phyloP scores from a whole-genome alignment of 2,888 invertebrate species.

The Drosophila nigricruria region DNA sequence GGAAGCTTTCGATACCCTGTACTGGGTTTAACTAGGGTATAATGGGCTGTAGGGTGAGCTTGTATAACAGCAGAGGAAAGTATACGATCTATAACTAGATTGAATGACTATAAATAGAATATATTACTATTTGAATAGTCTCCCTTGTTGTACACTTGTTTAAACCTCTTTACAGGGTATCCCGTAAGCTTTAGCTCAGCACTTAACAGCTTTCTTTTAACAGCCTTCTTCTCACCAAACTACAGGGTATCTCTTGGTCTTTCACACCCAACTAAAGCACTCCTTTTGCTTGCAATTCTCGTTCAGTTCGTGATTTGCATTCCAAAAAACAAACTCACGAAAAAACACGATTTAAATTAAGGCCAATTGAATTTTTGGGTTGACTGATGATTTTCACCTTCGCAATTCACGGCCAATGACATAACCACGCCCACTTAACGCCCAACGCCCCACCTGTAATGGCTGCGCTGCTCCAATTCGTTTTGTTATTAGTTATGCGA shows the following conservation, averaged over 20 bases:
- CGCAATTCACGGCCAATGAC: conserved; percentile 53
- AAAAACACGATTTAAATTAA: conserved; percentile 17
- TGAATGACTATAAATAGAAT: too few relatives aligned
- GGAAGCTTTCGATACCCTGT: conserved; percentile 11
- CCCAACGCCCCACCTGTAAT: background rate
- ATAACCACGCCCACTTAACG: conserved; percentile 7
- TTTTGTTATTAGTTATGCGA: conserved; percentile 5
- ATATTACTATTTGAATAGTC: too few relatives aligned
- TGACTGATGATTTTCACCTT: conserved; percentile 62
- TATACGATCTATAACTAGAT: background rate
- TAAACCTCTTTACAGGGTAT: background rate
- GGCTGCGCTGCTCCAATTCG: background rate
- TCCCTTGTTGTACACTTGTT: background rate
- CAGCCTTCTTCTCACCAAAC: background rate
- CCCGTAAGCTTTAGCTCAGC: too few relatives aligned
- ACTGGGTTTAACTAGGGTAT: background rate
- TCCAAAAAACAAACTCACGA: conserved; percentile 7
- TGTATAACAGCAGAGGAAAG: background rate
- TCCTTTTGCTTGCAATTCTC: conserved; percentile 8
- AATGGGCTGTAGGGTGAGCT: background rate
- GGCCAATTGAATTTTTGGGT: conserved; percentile 40
- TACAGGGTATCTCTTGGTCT: background rate
- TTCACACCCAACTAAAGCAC: background rate
- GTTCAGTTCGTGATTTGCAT: conserved; percentile 39
- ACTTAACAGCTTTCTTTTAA: too few relatives aligned